Evolutionary conservation across 2,888 invertebrate genomes (phyloP), one percentile per base, ranked within the genome.

Genomic region (Plebejus melissa): DNA sequence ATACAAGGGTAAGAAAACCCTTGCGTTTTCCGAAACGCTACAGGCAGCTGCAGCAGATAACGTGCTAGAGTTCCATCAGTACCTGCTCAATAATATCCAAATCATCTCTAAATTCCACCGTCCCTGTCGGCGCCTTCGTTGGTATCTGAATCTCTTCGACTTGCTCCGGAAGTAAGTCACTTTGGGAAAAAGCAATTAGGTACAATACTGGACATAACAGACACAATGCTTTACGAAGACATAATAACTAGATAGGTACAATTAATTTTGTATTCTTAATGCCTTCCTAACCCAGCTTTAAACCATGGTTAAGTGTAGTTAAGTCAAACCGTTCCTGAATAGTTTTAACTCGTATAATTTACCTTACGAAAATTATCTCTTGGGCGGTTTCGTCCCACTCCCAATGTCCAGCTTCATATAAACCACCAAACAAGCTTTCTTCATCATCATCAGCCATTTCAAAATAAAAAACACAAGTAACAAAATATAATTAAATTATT

Each of bases 61-160:
- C 41, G 46, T 9, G 46, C 46, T 32, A 65, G 11, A 32, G 22
- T 2, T 57, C 58, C 28, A 58, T 70, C 36, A 54, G 13, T 76
- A 94, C 94, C 88, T 94, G 94, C 79, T 94, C 94, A 79, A 94
- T 87, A 79, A 91, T 82, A 80, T 94, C 94, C 9, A 94, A 88
- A 76, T 94, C 93, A 76, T 95, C 94, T 82, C 91, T 87, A 79
- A 95, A 94, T 80, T 92, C 90, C 22, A 94, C 82, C 38, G 90
- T 88, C 41, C 93, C 91, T 4, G 91, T 89, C 2, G 89, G 90
- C 16, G 87, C 87, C 83, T 91, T 93, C 0, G 83, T 85, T 74
- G 82, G 79, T 78, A 89, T 84, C 78, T 86, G 86, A 75, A 90
- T 78, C 57, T 83, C 79, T 83, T 91, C 91, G 71, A 87, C 82